Conservation (phyloP, 2,888 invertebrate genomes). For the Luperina testacea region DNA sequence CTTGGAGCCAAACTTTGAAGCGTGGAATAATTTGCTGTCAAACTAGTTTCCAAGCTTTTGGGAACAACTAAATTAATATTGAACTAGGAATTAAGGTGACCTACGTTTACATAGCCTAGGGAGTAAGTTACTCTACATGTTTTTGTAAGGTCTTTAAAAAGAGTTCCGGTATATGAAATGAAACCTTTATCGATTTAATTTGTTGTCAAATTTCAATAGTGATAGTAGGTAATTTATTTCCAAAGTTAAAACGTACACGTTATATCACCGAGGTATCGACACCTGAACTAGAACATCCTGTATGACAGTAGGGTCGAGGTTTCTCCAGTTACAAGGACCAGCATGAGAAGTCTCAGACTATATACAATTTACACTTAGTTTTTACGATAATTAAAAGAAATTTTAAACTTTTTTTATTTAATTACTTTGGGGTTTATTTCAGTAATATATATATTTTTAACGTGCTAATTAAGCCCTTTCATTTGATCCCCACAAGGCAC, state of each 20-base stretch:
- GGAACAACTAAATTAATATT: slow-evolving; percentile 44
- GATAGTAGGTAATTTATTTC: neutral
- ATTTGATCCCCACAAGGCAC: no score
- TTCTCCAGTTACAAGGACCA: neutral
- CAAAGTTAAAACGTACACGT: no score
- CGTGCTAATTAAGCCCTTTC: no score
- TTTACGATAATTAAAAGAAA: no score
- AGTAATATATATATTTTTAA: no score
- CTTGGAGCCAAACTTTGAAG: slow-evolving; percentile 38
- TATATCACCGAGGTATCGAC: neutral
- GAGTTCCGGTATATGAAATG: no score
- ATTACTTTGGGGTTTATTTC: no score
- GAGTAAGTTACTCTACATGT: neutral
- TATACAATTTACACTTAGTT: neutral
- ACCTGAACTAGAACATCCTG: neutral
- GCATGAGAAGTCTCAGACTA: neutral
- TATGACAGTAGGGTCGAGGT: neutral
- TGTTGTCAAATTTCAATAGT: neutral
- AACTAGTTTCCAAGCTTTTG: slow-evolving; percentile 37
- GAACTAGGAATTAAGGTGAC: slow-evolving; percentile 9
- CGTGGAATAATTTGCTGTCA: slow-evolving; percentile 49
- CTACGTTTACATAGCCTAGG: neutral
- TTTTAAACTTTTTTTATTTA: no score
- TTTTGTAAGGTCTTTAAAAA: neutral
- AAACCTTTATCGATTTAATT: neutral